These are phyloP conservation scores for Odontocerum albicorne DNA, from an alignment of 2,888 invertebrate genomes.

Conservation along the genomic window DNA sequence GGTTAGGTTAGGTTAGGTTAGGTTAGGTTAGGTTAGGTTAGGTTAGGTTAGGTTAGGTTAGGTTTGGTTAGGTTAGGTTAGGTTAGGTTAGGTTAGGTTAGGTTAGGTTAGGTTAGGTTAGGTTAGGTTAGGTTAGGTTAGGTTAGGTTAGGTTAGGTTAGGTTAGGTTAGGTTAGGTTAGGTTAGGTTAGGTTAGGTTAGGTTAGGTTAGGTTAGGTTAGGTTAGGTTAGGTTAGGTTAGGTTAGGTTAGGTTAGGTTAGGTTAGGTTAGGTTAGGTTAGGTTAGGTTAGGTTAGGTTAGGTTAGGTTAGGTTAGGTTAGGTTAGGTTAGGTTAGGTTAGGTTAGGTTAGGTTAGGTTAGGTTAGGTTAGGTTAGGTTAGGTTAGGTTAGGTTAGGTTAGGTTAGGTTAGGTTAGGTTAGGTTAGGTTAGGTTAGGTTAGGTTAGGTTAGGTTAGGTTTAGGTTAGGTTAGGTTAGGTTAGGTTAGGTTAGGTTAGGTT, in stretches of 20 bases:
- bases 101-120: conserved; percentile 26
- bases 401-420: conserved; percentile 22
- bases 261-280: conserved; percentile 17
- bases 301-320: conserved; percentile 25
- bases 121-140: conserved; percentile 23
- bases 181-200: conserved; percentile 36
- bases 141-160: conserved; percentile 26
- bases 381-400: conserved; percentile 23
- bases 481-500: conserved; percentile 27
- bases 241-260: conserved; percentile 22
- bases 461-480: conserved; percentile 24
- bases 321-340: conserved; percentile 25
- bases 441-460: too few relatives aligned
- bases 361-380: conserved; percentile 23
- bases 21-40: not conserved
- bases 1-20: conserved; percentile 21
- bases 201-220: conserved; percentile 25
- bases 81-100: conserved; percentile 25
- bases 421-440: conserved; percentile 16
- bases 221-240: conserved; percentile 20
- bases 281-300: conserved; percentile 21
- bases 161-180: conserved; percentile 28
- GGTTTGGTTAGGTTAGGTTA: conserved; percentile 26
- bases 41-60: conserved; percentile 17
- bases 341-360: conserved; percentile 23